Evolutionary conservation across 2,888 invertebrate genomes (phyloP).

Genomic region (Actias luna): DNA sequence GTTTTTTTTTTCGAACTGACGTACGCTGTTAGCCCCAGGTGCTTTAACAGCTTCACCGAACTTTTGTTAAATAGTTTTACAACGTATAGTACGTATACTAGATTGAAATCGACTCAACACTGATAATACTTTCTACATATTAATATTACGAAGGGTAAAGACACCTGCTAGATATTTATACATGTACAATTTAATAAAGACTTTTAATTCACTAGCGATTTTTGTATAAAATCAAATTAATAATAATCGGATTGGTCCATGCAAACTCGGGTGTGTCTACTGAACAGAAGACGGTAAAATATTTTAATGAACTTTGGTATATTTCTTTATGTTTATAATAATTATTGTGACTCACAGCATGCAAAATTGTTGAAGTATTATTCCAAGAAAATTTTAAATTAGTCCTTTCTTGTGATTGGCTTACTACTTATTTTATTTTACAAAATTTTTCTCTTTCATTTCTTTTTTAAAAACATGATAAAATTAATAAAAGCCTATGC

Average conservation of each 20-base stretch:
- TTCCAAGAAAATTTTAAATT: slow-evolving; percentile 57
- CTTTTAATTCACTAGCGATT: neutral
- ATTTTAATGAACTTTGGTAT: slow-evolving; percentile 58
- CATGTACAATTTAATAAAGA: neutral
- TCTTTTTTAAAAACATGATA: slow-evolving; percentile 41
- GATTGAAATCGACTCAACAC: neutral
- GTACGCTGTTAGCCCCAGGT: too few species aligned
- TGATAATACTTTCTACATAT: neutral
- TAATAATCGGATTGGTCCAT: slow-evolving; percentile 70
- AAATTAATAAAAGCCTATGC: slow-evolving; percentile 31
- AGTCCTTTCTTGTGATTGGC: slow-evolving; percentile 69
- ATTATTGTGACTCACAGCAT: slow-evolving; percentile 80
- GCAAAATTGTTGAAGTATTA: slow-evolving; percentile 46
- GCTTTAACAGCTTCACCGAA: too few species aligned
- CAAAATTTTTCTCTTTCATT: slow-evolving; percentile 56
- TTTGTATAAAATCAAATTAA: slow-evolving; percentile 26
- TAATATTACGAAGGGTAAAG: slow-evolving; percentile 30
- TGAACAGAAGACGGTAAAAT: slow-evolving; percentile 80
- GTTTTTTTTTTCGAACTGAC: too few species aligned
- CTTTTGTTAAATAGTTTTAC: too few species aligned
- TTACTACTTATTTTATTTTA: slow-evolving; percentile 56
- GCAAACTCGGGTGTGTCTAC: slow-evolving; percentile 73
- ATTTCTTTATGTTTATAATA: slow-evolving; percentile 56
- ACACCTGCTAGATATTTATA: slow-evolving; percentile 29
- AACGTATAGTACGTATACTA: neutral